A percentile compares a stretch with the other conserved stretches of the same genome.
Conservation (phyloP, 2,113 vertebrate species). For the Chascanopsetta lugubris region DNA sequence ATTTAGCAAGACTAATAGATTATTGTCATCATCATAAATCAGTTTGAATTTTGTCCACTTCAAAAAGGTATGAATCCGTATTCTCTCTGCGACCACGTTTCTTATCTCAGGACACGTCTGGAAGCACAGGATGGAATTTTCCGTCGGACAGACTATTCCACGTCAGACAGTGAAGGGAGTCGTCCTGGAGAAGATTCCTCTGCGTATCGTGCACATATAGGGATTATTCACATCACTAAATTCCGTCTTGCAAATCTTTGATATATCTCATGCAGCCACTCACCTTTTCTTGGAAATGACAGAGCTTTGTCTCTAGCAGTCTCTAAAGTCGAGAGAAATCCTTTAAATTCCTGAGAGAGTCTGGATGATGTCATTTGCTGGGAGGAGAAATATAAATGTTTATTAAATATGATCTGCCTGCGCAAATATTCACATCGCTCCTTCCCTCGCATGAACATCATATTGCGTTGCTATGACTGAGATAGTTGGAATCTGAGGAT, state of each 20-base stretch:
- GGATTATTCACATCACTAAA: constrained; percentile 60
- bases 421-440: constrained; percentile 30
- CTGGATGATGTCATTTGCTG: constrained; percentile 65
- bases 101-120: constrained; percentile 67
- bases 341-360: constrained; percentile 55
- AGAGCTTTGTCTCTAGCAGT: constrained; percentile 65
- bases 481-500: too few relatives aligned
- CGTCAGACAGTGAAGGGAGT: constrained; percentile 34
- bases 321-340: constrained; percentile 58
- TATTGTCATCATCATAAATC: constrained; percentile 18
- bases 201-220: constrained; percentile 57
- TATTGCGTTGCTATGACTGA: constrained; percentile 21
- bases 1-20: not conserved
- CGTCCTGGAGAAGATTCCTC: constrained; percentile 29
- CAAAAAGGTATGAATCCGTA: constrained; percentile 24
- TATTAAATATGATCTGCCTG: constrained; percentile 48
- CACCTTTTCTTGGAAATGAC: constrained; percentile 55
- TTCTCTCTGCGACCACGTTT: constrained; percentile 48
- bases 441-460: constrained; percentile 22
- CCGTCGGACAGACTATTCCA: constrained; percentile 49
- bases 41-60: constrained; percentile 27
- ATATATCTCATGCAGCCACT: constrained; percentile 50
- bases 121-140: constrained; percentile 70
- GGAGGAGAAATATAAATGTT: constrained; percentile 73
- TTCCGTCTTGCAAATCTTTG: constrained; percentile 59